A percentile compares a stretch with the other conserved stretches of the same genome.
phyloP scores from a whole-genome alignment of 1,140 invertebrate species.

The Pogonus chalceus region DNA sequence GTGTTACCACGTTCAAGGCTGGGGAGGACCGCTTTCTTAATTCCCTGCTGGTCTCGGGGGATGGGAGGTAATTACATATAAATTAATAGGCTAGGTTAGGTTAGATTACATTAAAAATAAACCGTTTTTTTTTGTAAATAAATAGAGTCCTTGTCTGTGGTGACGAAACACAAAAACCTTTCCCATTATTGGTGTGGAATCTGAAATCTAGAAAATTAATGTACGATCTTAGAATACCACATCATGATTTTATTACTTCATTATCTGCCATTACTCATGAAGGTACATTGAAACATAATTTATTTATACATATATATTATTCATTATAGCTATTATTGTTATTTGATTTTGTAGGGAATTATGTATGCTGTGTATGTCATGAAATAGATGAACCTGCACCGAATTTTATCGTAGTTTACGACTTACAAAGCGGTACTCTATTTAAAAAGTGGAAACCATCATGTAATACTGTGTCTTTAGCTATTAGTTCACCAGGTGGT shows the following conservation, averaged over 20 bases:
- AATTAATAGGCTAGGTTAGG: not conserved
- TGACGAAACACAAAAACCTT: conserved; percentile 85
- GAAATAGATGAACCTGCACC: conserved; percentile 72
- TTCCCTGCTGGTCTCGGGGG: conserved; percentile 74
- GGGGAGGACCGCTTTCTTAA: conserved; percentile 82
- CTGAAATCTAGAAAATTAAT: conserved; percentile 69
- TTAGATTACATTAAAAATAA: not conserved
- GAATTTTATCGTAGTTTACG: conserved; percentile 85
- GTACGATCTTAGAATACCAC: conserved; percentile 77
- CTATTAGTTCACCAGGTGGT: conserved; percentile 67
- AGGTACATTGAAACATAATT: conserved; percentile 37
- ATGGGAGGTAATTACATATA: conserved; percentile 63
- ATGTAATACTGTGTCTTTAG: conserved; percentile 65
- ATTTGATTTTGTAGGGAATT: conserved; percentile 40
- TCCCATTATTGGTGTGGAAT: conserved; percentile 81
- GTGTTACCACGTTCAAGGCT: conserved; percentile 79
- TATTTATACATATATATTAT: not conserved
- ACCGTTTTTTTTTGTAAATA: conserved; percentile 17
- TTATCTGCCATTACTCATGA: conserved; percentile 78
- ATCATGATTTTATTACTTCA: conserved; percentile 78
- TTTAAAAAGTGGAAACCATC: conserved; percentile 86
- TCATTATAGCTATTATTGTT: conserved; percentile 2
- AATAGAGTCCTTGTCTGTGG: conserved; percentile 77
- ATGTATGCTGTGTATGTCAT: conserved; percentile 56
- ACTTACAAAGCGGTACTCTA: conserved; percentile 81